Conservation (phyloP, 2,888 invertebrate species). For the Parnassius mnemosyne region DNA sequence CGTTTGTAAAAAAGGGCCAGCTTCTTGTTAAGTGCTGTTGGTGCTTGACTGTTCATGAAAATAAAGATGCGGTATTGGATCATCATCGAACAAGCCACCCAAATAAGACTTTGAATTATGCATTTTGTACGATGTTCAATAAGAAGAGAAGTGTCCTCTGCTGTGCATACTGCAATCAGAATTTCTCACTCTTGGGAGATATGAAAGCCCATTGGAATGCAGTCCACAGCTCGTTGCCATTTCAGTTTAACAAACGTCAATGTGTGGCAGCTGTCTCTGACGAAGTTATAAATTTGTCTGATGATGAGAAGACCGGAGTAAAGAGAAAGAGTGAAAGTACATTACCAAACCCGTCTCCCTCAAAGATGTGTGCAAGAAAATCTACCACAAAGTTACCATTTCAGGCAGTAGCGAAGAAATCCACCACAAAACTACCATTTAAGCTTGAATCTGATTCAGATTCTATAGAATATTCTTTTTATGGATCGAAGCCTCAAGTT, state of each 20-base stretch:
- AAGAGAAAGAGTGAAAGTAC: constrained; percentile 22
- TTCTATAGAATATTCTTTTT: constrained; percentile 64
- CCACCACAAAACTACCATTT: constrained; percentile 55
- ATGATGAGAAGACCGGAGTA: constrained; percentile 24
- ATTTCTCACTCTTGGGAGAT: constrained; percentile 45
- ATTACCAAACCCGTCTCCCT: not conserved
- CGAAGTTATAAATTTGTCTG: constrained; percentile 25
- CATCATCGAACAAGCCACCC: constrained; percentile 58
- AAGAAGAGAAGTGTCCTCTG: constrained; percentile 39
- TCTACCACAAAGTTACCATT: constrained; percentile 72
- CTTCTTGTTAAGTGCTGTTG: constrained; percentile 68
- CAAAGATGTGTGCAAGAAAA: constrained; percentile 59
- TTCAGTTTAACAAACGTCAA: constrained; percentile 31
- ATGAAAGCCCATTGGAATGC: constrained; percentile 46
- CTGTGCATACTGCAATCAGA: constrained; percentile 45
- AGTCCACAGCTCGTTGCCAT: constrained; percentile 38
- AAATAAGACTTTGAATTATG: constrained; percentile 44
- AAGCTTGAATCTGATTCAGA: constrained; percentile 38
- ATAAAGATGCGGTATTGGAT: constrained; percentile 45
- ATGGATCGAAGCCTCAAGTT: constrained; percentile 62
- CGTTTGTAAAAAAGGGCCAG: constrained; percentile 53
- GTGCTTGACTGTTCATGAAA: constrained; percentile 54
- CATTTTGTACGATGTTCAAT: constrained; percentile 43
- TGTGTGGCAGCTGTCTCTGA: not conserved
- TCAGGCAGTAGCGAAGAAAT: constrained; percentile 48